Evolutionary conservation across 2,888 invertebrate species (phyloP), one percentile per base, ranked within the genome.

Genomic region (Girardia tigrina): DNA sequence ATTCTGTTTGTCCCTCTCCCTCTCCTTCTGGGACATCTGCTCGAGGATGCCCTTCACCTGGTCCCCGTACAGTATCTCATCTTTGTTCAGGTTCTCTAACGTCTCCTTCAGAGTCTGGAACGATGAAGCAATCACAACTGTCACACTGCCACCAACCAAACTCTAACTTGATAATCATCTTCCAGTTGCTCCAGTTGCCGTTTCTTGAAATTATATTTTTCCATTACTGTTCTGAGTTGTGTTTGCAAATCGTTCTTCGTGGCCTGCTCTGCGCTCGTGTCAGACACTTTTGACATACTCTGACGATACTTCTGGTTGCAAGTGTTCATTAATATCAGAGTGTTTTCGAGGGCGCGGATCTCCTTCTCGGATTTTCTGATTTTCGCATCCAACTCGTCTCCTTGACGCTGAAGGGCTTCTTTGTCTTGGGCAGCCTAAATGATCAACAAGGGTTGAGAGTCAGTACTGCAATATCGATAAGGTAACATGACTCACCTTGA

Each of bases 321-420:
- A 70, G 88, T 87, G 82, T 90, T 90, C 79, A 93, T 88, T 74
- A 93, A 86, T 28, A 89, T 88, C 80, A 94, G 85, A 0, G 93
- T 92, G 81, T 92, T 92, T 84, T 94, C 92, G 85, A 94, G 88
- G 16, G 92, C 92, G 26, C 89, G 87, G 79, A 93, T 90, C 84
- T 94, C 93, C 77, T 88, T 87, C 85, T 94, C 93, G 0, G 90
- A 88, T 80, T 88, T 89, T 77, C 87, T 86, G 29, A 93, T 90
- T 79, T 89, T 89, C 6, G 88, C 88, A 84, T 94, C 93, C 79
- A 94, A 86, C 71, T 88, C 87, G 81, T 93, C 92, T 0, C 94
- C 94, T 77, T 84, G 88, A 28, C 82, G 77, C 79, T 84, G 83
- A 14, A 84, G 78, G 76, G 83, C 83, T 75, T 85, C 84, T 78